Conservation (phyloP, 2,888 invertebrate genomes). For the Tinea pellionella region DNA sequence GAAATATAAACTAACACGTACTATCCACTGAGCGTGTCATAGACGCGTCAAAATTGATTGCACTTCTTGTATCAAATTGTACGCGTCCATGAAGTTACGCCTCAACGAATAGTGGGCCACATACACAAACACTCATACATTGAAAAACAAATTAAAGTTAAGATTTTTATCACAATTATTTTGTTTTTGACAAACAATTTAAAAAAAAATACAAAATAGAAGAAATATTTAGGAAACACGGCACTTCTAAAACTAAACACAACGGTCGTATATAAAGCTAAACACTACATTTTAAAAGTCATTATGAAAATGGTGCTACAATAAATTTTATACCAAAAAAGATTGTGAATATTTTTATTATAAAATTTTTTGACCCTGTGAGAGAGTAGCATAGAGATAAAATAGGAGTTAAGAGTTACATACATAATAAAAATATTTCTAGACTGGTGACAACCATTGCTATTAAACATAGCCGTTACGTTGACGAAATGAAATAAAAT, state of each 20-base stretch:
- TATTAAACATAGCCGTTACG: too few species aligned
- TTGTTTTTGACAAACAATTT: neutral
- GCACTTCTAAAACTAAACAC: neutral
- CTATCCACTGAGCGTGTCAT: neutral
- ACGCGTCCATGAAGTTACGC: too few species aligned
- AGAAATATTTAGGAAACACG: neutral
- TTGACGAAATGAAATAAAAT: too few species aligned
- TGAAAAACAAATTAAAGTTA: conserved; percentile 6
- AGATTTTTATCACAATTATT: conserved; percentile 2
- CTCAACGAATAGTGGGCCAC: neutral
- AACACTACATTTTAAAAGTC: neutral
- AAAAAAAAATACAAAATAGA: neutral
- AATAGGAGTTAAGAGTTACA: neutral
- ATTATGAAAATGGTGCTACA: neutral
- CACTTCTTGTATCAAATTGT: too few species aligned
- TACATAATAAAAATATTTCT: neutral
- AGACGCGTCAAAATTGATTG: neutral
- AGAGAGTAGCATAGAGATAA: neutral
- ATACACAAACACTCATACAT: neutral
- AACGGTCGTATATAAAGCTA: too few species aligned
- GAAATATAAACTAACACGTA: neutral
- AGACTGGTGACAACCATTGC: too few species aligned
- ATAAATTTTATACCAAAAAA: neutral
- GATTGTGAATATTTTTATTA: neutral
- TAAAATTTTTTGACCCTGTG: neutral